Conservation (phyloP, 2,797 vertebrate genomes). For the Rhabdomys pumilio region DNA sequence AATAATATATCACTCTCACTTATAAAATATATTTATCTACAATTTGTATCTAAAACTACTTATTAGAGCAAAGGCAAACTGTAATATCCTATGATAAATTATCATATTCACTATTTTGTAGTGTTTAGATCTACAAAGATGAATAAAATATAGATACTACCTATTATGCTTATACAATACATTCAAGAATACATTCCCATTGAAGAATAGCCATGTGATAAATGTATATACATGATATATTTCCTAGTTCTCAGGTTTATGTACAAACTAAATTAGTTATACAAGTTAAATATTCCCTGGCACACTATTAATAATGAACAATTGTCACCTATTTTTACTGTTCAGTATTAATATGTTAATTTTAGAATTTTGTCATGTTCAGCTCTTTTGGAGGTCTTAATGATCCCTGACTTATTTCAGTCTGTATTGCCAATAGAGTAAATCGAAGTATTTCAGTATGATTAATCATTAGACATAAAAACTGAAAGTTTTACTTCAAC, state of each 20-base stretch:
- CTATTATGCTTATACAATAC: not conserved
- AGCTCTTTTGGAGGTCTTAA: constrained; percentile 4
- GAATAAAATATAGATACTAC: constrained; percentile 45
- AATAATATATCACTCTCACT: constrained; percentile 14
- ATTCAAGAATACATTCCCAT: not conserved
- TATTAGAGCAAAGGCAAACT: constrained; percentile 25
- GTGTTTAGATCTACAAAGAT: not conserved
- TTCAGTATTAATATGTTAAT: constrained; percentile 45
- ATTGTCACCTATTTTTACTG: not conserved
- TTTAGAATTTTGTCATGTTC: constrained; percentile 11
- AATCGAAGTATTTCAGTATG: constrained; percentile 37
- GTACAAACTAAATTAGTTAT: constrained; percentile 28
- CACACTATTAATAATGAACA: constrained; percentile 17
- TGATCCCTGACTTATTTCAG: not conserved
- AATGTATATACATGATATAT: not conserved
- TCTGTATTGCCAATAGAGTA: not conserved
- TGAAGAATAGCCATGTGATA: constrained; percentile 11
- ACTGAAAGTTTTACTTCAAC: constrained; percentile 42
- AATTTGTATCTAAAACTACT: constrained; percentile 3
- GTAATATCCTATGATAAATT: constrained; percentile 15
- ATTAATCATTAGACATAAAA: constrained; percentile 52
- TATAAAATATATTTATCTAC: not conserved
- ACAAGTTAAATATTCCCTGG: constrained; percentile 20
- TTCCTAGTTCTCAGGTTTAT: constrained; percentile 7
- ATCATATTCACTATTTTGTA: constrained; percentile 45